Evolutionary conservation across 2,797 vertebrate species (phyloP).

Genomic region (Notolepis coatsorum): DNA sequence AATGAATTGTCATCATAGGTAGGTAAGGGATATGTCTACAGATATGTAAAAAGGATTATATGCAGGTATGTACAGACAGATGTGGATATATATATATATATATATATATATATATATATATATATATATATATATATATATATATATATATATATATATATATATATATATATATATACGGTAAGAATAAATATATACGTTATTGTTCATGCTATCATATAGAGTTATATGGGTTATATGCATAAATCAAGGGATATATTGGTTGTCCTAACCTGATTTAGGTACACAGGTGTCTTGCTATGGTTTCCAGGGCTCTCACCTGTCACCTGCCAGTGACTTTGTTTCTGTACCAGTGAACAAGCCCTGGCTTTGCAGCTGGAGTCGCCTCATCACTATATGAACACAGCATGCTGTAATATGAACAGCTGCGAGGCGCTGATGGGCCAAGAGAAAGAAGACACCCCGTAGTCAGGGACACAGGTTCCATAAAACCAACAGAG

Average conservation of each 20-base stretch:
- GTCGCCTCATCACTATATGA: conserved; percentile 17
- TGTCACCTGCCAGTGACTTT: neutral
- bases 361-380: conserved; percentile 4
- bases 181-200: no score
- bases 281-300: neutral
- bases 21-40: no score
- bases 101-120: no score
- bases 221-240: no score
- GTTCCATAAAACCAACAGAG: neutral
- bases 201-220: no score
- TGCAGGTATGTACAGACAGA: no score
- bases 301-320: neutral
- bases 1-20: no score
- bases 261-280: no score
- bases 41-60: no score
- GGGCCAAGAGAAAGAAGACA: conserved; percentile 1
- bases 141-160: neutral
- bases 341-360: neutral
- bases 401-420: conserved; percentile 30
- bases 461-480: neutral
- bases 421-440: conserved; percentile 4
- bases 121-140: neutral
- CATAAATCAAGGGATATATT: no score
- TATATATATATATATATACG: neutral
- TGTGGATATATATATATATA: no score